phyloP scores from a whole-genome alignment of 2,888 invertebrate species.

The Molorchus minor region DNA sequence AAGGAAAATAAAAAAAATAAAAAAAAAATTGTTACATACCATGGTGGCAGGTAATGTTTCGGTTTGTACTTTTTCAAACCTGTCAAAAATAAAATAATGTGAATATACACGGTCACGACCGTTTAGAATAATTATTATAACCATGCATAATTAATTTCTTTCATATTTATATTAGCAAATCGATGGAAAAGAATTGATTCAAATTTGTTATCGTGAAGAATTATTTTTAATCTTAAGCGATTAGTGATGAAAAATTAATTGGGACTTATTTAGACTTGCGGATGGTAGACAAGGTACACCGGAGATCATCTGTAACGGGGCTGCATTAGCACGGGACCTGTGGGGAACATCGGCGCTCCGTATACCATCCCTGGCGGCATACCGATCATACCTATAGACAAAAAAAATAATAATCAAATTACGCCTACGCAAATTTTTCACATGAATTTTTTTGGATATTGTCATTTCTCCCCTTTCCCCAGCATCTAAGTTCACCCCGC shows the following conservation, averaged over 20 bases:
- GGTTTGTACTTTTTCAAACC: slow-evolving; percentile 51
- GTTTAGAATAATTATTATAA: background rate
- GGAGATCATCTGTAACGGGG: slow-evolving; percentile 89
- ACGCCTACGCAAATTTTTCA: slow-evolving; percentile 7
- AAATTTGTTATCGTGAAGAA: background rate
- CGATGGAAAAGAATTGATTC: no score
- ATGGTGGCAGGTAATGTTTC: slow-evolving; percentile 35
- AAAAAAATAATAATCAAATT: slow-evolving; percentile 36
- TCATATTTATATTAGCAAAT: no score
- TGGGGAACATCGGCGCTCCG: slow-evolving; percentile 62
- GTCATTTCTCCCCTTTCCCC: slow-evolving; percentile 44
- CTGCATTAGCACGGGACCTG: slow-evolving; percentile 72
- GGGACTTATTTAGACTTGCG: slow-evolving; percentile 57
- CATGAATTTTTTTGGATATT: slow-evolving; percentile 38
- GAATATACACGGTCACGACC: slow-evolving; percentile 22
- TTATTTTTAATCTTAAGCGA: slow-evolving; percentile 17
- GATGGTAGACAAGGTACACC: slow-evolving; percentile 68
- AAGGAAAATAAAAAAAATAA: slow-evolving; percentile 15
- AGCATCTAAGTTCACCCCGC: slow-evolving; percentile 17
- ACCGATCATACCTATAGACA: slow-evolving; percentile 62
- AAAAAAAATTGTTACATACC: slow-evolving; percentile 43
- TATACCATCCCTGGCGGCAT: slow-evolving; percentile 63
- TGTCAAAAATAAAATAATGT: slow-evolving; percentile 57
- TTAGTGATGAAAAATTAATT: slow-evolving; percentile 19
- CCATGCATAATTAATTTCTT: no score